Percentiles rank a stretch among this genome's conserved stretches.
phyloP scores from a whole-genome alignment of 2,797 vertebrate species.

The Euphonia xanthogaster region DNA sequence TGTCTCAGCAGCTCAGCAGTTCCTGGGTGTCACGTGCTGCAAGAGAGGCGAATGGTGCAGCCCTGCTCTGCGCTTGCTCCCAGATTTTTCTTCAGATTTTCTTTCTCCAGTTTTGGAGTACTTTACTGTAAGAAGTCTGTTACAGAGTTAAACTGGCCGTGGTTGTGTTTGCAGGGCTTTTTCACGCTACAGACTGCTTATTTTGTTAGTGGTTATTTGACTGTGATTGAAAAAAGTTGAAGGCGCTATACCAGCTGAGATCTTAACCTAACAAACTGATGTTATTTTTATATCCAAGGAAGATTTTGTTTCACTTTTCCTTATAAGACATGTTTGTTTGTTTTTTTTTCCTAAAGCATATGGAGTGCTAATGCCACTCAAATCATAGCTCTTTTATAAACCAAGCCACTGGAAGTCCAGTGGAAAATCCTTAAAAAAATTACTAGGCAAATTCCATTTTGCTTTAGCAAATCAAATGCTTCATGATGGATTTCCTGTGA shows the following conservation, averaged over 20 bases:
- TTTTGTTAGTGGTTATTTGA: neutral
- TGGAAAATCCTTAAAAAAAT: neutral
- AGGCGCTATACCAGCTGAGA: neutral
- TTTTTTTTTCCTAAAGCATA: neutral
- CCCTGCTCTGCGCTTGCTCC: neutral
- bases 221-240: neutral
- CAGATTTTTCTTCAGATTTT: neutral
- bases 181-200: neutral
- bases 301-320: neutral
- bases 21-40: neutral
- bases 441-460: neutral
- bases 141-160: neutral
- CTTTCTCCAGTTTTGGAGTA: neutral
- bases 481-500: neutral
- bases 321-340: neutral
- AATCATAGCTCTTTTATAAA: neutral
- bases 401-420: neutral
- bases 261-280: neutral
- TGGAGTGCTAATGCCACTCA: neutral
- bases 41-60: accelerated
- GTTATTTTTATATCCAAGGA: neutral
- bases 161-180: neutral
- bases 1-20: neutral
- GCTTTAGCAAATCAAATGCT: neutral
- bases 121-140: neutral